Evolutionary conservation across 2,797 vertebrate species (phyloP), one percentile per base, ranked within the genome.

Genomic region (Sciurus vulgaris): DNA sequence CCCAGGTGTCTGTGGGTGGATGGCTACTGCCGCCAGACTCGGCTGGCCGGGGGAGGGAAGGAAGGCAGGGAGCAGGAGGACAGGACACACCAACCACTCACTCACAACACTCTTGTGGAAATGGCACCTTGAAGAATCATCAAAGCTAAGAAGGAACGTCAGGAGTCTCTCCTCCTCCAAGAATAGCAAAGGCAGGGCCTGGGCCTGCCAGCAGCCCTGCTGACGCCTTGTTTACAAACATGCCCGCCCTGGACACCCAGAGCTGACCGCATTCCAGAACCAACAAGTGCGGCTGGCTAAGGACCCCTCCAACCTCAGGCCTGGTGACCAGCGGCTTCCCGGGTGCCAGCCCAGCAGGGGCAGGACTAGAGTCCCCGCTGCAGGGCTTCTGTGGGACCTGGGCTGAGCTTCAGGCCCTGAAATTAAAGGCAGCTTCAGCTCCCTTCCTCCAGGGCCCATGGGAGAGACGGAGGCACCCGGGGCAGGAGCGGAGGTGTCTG

Each of bases 211-310:
- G 67, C 15, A 11, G 28, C 30, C 5, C 22, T 6, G 26, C 30
- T 17, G 63, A 17, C 63, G 14, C 30, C 28, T 5, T 86, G 69
- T 84, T 86, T 76, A 93, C 51, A 72, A 89, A 93, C 8, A 84
- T 33, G 65, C 13, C 5, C 67, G 61, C 63, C 26, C 41, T 18
- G 47, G 33, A 7, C 30, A 5, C 4, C n/a, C 77, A 76, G 63
- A 24, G 76, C 78, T 28, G 73, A 88, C 0, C 1, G 51, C 1
- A 11, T 33, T 92, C 93, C 87, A 92, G 78, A 20, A 56, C 86
- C 41, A 59, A 90, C 95, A 96, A 96, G 95, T 89, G 70, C 89
- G 38, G 41, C 65, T 35, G 69, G 38, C 85, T 20, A 76, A 72
- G 56, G 56, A 61, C 35, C 54, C 87, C 87, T 76, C 84, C 1